These are phyloP conservation scores for Elaphurus davidianus DNA, from an alignment of 2,113 vertebrate genomes.

Conservation along the genomic window DNA sequence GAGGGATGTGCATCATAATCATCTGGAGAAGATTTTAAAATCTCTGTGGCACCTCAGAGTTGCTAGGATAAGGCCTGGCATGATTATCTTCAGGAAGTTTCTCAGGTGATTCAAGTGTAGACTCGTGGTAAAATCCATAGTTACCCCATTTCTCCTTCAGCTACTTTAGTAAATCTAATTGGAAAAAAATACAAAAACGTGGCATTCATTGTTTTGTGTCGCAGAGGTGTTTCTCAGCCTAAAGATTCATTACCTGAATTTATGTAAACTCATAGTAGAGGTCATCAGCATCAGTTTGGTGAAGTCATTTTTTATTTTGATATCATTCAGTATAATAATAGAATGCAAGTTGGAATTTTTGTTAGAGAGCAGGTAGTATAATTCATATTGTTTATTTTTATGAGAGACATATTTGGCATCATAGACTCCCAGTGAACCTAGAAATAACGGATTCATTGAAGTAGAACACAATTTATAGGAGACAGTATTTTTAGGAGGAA, in stretches of 20 bases:
- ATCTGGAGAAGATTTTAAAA: background rate
- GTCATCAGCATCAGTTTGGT: background rate
- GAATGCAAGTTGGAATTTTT: background rate
- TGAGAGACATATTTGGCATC: background rate
- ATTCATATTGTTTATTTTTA: conserved; percentile 10
- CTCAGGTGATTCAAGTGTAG: background rate
- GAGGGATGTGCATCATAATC: background rate
- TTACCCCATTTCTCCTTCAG: background rate
- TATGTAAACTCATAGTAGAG: background rate
- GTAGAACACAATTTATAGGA: background rate
- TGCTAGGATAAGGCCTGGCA: background rate
- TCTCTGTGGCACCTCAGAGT: background rate
- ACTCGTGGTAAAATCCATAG: background rate
- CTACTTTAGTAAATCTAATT: background rate
- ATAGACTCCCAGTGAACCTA: background rate
- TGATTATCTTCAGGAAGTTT: conserved; percentile 12
- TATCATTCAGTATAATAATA: background rate
- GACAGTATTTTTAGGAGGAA: background rate
- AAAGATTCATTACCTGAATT: background rate
- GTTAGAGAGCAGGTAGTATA: background rate
- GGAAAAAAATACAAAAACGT: background rate
- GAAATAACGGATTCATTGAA: background rate
- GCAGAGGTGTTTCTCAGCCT: background rate
- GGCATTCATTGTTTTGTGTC: background rate
- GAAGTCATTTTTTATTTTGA: conserved; percentile 6